Evolutionary conservation across 2,797 vertebrate species (phyloP).

Genomic region (Eulemur mongoz): DNA sequence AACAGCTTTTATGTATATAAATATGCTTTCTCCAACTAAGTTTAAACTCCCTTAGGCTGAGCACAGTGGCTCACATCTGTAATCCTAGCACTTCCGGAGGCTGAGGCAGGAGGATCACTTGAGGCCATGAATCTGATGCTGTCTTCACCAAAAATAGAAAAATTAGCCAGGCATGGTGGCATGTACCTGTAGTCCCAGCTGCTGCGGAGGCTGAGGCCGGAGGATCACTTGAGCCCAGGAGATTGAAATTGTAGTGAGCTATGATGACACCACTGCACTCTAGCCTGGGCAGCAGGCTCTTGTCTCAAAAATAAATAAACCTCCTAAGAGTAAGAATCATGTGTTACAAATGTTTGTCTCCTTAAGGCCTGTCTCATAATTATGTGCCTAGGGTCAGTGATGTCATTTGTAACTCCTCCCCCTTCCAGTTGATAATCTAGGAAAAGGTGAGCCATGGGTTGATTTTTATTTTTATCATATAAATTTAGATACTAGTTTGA

Average conservation of each 20-base stretch:
- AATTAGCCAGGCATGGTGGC: background rate
- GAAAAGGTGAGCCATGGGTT: background rate
- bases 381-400: background rate
- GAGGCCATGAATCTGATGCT: background rate
- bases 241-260: background rate
- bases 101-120: background rate
- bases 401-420: accelerated
- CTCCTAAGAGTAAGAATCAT: accelerated
- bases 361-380: background rate
- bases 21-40: background rate
- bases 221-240: background rate
- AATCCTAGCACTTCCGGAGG: background rate
- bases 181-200: background rate
- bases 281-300: background rate
- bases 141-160: background rate
- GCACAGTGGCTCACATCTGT: background rate
- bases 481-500: background rate
- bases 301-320: background rate
- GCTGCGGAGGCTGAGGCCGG: background rate
- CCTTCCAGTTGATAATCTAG: background rate
- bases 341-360: background rate
- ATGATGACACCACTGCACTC: background rate
- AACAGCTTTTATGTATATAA: background rate
- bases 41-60: background rate
- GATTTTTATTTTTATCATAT: background rate